Conservation (phyloP, 2,888 invertebrate species). For the Meiosimyza decipiens region DNA sequence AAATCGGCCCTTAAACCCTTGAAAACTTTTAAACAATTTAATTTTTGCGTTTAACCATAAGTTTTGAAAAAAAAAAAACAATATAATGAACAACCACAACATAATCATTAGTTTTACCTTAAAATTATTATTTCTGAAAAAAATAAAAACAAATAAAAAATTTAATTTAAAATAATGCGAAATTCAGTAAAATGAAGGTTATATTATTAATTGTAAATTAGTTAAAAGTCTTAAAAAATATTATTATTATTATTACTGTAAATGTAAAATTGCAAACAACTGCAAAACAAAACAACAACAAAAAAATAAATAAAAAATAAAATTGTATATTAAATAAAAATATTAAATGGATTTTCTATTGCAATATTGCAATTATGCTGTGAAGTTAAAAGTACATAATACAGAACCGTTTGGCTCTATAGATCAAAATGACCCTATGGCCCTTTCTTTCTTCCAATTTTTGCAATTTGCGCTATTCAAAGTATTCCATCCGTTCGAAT, state of each 20-base stretch:
- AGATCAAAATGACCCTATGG: no score
- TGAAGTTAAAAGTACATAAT: no score
- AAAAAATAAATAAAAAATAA: slow-evolving; percentile 16
- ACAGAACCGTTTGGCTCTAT: no score
- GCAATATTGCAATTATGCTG: no score
- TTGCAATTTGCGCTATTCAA: no score
- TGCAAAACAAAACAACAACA: not conserved
- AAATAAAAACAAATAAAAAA: slow-evolving; percentile 13
- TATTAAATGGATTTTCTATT: not conserved
- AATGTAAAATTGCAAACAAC: not conserved
- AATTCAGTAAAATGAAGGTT: slow-evolving; percentile 3
- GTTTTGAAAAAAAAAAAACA: no score
- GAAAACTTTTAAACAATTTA: no score
- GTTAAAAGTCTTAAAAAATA: slow-evolving; percentile 18
- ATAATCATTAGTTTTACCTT: slow-evolving; percentile 22
- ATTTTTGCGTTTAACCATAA: no score
- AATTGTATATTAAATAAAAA: slow-evolving; percentile 17
- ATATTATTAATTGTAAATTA: slow-evolving; percentile 16
- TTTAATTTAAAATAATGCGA: slow-evolving; percentile 9
- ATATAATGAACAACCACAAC: not conserved
- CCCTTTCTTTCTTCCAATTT: no score
- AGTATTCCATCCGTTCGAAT: no score
- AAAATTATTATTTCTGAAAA: not conserved
- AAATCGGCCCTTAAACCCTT: no score
- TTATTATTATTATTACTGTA: slow-evolving; percentile 14